Conservation (phyloP, 2,113 vertebrate genomes). For the Odontesthes bonariensis region DNA sequence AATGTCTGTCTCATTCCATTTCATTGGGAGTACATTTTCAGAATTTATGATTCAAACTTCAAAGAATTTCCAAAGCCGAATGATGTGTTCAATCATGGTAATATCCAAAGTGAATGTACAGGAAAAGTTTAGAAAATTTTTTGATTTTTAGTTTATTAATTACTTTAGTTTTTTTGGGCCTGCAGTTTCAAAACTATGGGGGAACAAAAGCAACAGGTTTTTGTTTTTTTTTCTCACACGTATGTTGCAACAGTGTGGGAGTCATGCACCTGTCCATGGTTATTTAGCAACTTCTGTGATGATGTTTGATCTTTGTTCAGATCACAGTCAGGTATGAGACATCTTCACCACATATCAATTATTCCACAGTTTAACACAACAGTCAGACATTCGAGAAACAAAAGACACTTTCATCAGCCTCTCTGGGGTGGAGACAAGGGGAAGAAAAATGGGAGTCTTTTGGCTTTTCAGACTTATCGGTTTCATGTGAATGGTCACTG, state of each 20-base stretch:
- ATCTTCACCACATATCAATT: constrained; percentile 66
- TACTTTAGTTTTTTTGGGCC: no score
- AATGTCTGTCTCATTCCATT: constrained; percentile 11
- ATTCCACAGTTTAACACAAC: constrained; percentile 67
- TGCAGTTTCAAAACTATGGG: neutral
- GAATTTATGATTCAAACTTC: constrained; percentile 5
- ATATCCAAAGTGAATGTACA: neutral
- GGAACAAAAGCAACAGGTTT: neutral
- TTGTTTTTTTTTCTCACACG: constrained; percentile 13
- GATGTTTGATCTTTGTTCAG: constrained; percentile 55
- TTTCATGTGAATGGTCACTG: constrained; percentile 81
- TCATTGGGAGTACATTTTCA: constrained; percentile 6
- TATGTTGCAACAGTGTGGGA: constrained; percentile 25
- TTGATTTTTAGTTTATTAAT: neutral
- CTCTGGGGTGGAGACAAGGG: constrained; percentile 58
- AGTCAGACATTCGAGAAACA: constrained; percentile 69
- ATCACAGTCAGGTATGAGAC: constrained; percentile 40
- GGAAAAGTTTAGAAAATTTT: neutral
- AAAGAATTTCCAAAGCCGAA: neutral
- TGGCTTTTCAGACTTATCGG: constrained; percentile 79
- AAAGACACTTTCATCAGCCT: constrained; percentile 75
- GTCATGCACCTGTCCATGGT: constrained; percentile 38
- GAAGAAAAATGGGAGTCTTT: constrained; percentile 76
- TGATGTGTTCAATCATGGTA: neutral
- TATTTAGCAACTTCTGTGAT: constrained; percentile 31